Evolutionary conservation across 2,888 invertebrate genomes (phyloP).

Genomic region (Tupiocoris notatus): DNA sequence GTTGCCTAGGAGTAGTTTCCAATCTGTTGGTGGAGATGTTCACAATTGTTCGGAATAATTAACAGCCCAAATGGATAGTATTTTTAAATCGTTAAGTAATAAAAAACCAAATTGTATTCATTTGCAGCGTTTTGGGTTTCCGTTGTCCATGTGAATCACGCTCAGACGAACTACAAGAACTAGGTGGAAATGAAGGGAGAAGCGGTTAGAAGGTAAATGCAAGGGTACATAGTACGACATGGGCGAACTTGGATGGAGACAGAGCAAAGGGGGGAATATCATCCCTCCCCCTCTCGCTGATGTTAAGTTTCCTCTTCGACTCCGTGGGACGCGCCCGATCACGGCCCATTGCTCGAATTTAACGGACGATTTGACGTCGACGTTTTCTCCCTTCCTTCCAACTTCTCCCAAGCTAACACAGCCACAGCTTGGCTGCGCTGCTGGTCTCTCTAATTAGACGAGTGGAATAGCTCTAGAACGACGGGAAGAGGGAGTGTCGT

Average conservation of each 20-base stretch:
- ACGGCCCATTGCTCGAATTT: constrained; percentile 20
- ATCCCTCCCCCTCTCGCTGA: not conserved
- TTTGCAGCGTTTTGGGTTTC: not conserved
- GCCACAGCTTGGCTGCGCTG: not conserved
- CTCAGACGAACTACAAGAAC: not conserved
- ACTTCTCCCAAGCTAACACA: not conserved
- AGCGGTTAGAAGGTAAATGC: not conserved
- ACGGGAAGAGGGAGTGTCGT: not conserved
- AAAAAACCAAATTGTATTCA: not conserved
- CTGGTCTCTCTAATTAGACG: not conserved
- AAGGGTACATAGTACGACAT: not conserved
- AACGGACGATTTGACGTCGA: constrained; percentile 20
- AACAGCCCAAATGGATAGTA: too few species aligned
- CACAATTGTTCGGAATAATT: too few species aligned
- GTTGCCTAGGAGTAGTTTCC: too few species aligned
- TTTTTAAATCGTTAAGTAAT: too few species aligned
- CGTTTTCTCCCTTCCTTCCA: not conserved
- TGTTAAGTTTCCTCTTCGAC: not conserved
- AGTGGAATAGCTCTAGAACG: not conserved
- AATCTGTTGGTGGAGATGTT: too few species aligned
- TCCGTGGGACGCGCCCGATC: not conserved
- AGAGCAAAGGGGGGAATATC: not conserved
- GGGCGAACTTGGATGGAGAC: not conserved
- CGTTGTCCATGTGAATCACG: not conserved
- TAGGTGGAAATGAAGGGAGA: not conserved